Conservation (phyloP, 2,888 invertebrate genomes). For the Ischnus inquisitorius region DNA sequence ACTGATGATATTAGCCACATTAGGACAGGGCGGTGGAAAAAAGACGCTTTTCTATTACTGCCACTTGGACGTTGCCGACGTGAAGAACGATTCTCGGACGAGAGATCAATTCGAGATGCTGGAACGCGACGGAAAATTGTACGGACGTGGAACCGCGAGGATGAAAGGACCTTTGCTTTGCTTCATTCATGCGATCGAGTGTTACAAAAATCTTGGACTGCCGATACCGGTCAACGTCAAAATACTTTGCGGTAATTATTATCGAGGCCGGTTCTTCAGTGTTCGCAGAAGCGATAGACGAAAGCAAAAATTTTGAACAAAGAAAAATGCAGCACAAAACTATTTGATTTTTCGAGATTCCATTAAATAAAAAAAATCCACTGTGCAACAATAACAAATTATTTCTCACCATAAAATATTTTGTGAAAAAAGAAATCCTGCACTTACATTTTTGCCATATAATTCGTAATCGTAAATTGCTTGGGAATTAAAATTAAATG, state of each 20-base stretch:
- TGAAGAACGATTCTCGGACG: conserved; percentile 80
- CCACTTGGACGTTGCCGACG: conserved; percentile 84
- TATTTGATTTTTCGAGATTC: too few relatives aligned
- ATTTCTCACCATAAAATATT: too few relatives aligned
- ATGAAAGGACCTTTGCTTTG: conserved; percentile 85
- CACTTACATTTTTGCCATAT: too few relatives aligned
- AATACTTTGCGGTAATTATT: conserved; percentile 79
- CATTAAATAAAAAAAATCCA: too few relatives aligned
- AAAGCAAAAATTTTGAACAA: too few relatives aligned
- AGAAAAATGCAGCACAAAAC: too few relatives aligned
- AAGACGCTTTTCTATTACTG: conserved; percentile 84
- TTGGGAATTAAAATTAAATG: too few relatives aligned
- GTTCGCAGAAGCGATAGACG: neutral
- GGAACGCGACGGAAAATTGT: conserved; percentile 80
- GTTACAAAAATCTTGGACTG: conserved; percentile 80
- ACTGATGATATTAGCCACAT: conserved; percentile 82
- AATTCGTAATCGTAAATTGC: too few relatives aligned
- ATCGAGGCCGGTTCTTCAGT: neutral
- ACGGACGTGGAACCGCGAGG: conserved; percentile 84
- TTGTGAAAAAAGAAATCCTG: too few relatives aligned
- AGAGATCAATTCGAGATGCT: conserved; percentile 85
- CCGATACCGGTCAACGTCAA: conserved; percentile 85
- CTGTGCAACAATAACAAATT: too few relatives aligned
- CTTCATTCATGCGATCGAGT: conserved; percentile 85
- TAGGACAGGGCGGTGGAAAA: conserved; percentile 80